Evolutionary conservation across 2,888 invertebrate genomes (phyloP).

Genomic region (Panopea generosa): DNA sequence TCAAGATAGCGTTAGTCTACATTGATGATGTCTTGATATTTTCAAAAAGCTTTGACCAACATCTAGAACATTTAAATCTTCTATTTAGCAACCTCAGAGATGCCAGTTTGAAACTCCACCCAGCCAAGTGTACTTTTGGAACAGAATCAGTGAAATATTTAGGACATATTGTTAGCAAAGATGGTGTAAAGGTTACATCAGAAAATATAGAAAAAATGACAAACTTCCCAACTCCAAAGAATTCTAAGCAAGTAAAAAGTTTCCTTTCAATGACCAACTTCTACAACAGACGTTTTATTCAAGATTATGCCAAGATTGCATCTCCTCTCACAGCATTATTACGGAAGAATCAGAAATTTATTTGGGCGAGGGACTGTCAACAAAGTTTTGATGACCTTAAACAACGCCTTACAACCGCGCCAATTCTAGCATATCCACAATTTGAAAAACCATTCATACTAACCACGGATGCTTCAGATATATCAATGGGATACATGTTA

Average conservation of each 20-base stretch:
- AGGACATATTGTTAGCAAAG: slow-evolving; percentile 62
- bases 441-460: slow-evolving; percentile 45
- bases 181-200: slow-evolving; percentile 55
- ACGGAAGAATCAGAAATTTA: slow-evolving; percentile 48
- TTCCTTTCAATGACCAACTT: slow-evolving; percentile 42
- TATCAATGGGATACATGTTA: slow-evolving; percentile 49
- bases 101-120: slow-evolving; percentile 59
- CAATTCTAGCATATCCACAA: slow-evolving; percentile 47
- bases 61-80: slow-evolving; percentile 44
- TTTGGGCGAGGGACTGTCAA: slow-evolving; percentile 52
- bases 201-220: slow-evolving; percentile 51
- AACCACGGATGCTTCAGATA: slow-evolving; percentile 42
- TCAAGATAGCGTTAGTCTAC: slow-evolving; percentile 63
- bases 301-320: slow-evolving; percentile 57
- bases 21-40: slow-evolving; percentile 63
- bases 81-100: slow-evolving; percentile 52
- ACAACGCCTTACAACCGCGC: slow-evolving; percentile 22
- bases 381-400: slow-evolving; percentile 46
- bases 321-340: slow-evolving; percentile 39
- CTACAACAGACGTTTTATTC: slow-evolving; percentile 56
- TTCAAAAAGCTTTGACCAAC: slow-evolving; percentile 46
- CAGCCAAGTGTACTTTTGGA: slow-evolving; percentile 58
- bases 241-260: slow-evolving; percentile 27
- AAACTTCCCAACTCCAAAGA: slow-evolving; percentile 26
- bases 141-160: slow-evolving; percentile 51